Percentiles rank a stretch among this genome's conserved stretches.
Conservation (phyloP, 2,888 invertebrate genomes). For the Cephus pygmeus region DNA sequence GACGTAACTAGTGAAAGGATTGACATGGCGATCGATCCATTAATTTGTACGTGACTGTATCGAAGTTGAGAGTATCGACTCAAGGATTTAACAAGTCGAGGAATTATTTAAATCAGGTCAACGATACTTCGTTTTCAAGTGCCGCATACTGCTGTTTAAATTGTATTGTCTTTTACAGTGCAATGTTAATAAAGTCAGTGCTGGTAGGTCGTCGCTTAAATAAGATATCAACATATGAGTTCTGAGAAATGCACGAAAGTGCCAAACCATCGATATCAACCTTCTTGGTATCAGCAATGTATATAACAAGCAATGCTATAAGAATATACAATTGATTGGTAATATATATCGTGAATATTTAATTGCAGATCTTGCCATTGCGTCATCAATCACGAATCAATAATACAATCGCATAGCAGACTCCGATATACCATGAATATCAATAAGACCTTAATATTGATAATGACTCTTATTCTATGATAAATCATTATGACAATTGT, state of each 20-base stretch:
- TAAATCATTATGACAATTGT: neutral
- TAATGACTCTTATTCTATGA: neutral
- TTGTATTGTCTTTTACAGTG: neutral
- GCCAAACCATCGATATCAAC: neutral
- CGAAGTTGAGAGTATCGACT: neutral
- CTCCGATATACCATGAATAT: neutral
- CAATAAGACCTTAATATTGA: neutral
- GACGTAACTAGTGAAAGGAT: neutral
- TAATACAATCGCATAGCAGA: neutral
- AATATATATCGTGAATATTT: conserved; percentile 6
- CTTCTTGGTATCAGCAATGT: neutral
- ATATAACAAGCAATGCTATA: neutral
- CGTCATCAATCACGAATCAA: conserved; percentile 21
- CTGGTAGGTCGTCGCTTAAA: neutral
- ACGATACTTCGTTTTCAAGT: neutral
- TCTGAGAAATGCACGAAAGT: neutral
- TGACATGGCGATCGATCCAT: neutral
- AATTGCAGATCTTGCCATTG: conserved; percentile 25
- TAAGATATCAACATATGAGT: neutral
- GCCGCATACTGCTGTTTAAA: neutral
- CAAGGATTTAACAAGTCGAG: neutral
- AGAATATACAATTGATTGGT: neutral
- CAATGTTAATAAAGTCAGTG: neutral
- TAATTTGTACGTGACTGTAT: neutral
- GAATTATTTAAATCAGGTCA: neutral